These are phyloP conservation scores for Druon quercuslanigerum DNA, from an alignment of 1,140 invertebrate species.

Conservation along the genomic window DNA sequence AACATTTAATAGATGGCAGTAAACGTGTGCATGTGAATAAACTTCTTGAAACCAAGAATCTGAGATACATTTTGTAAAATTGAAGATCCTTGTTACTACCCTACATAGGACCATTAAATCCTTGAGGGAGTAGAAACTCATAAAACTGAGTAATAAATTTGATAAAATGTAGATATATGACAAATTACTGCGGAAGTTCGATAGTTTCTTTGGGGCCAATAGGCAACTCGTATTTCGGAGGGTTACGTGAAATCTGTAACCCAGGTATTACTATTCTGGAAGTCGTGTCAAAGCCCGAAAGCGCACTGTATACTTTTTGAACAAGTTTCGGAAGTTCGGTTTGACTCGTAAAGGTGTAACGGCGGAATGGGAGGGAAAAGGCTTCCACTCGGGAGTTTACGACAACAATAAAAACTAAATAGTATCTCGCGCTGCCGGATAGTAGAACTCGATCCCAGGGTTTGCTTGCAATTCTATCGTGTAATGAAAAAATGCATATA, in stretches of 20 bases:
- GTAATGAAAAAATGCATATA: constrained; percentile 53
- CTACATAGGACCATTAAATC: neutral
- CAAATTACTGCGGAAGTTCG: neutral
- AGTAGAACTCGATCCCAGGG: constrained; percentile 48
- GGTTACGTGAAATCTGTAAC: constrained; percentile 46
- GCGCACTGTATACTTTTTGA: constrained; percentile 54
- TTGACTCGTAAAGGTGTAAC: constrained; percentile 52
- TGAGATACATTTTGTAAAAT: no score
- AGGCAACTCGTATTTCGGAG: neutral
- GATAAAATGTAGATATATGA: neutral
- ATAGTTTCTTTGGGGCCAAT: neutral
- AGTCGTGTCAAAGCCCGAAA: constrained; percentile 49
- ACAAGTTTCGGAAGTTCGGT: constrained; percentile 56
- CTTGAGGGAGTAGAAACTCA: neutral
- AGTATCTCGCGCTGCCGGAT: constrained; percentile 54
- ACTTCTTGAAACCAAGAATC: no score
- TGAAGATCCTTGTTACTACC: no score
- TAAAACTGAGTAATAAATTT: constrained; percentile 10
- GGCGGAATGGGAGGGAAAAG: constrained; percentile 34
- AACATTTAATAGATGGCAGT: no score
- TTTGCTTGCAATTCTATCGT: constrained; percentile 56
- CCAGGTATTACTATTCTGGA: constrained; percentile 47
- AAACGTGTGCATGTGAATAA: no score
- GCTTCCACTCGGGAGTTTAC: constrained; percentile 57
- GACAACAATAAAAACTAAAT: constrained; percentile 67